Base-by-base conservation (phyloP, 2,797 vertebrate genomes). In the Notoglanidium macrostoma region DNA sequence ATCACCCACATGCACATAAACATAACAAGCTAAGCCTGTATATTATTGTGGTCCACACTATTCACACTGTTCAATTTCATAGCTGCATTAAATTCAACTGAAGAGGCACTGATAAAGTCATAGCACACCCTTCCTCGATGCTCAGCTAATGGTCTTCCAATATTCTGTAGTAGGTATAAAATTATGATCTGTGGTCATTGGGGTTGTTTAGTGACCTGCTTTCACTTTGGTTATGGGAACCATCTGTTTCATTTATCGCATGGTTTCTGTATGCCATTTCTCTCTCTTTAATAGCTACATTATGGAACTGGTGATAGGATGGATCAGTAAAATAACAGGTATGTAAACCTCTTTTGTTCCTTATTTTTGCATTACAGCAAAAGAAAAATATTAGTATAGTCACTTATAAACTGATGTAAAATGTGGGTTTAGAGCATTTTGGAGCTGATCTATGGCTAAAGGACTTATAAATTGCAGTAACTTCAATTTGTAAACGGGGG, bases 1-100 rank as follows among this genome's bases (percentile, higher is more conserved):
- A 68, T 84, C 70, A 82, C 19, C 63, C 55, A 46, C 76, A 86
- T 35, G 73, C 61, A 86, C 32, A 86, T 67, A 87, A 35, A 87
- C 67, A 88, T 83, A 46, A 63, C 80, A 68, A 63, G n/a, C 61
- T 32, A 67, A 68, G 29, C 46, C 17, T 2, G 5, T 83, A 83
- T 23, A 83, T 83, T 67, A 83, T 6, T 32, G 44, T 54, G 68
- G 61, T 54, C n/a, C 46, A 67, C 29, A 67, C n/a, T 65, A 32
- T 83, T 65, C n/a, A 83, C 26, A 83, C 15, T 19, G 61, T 82
- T n/a, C 40, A 81, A 61, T 79, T 51, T 68, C 77, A 86, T 51
- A 84, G n/a, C 49, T 59, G 54, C 61, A 44, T 83, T 83, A 67
- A 83, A 83, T 83, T 10, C 44, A 73, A 40, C 35, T 14, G 68